These are phyloP conservation scores for Sorex araneus DNA, from an alignment of 2,113 vertebrate genomes.

Conservation along the genomic window DNA sequence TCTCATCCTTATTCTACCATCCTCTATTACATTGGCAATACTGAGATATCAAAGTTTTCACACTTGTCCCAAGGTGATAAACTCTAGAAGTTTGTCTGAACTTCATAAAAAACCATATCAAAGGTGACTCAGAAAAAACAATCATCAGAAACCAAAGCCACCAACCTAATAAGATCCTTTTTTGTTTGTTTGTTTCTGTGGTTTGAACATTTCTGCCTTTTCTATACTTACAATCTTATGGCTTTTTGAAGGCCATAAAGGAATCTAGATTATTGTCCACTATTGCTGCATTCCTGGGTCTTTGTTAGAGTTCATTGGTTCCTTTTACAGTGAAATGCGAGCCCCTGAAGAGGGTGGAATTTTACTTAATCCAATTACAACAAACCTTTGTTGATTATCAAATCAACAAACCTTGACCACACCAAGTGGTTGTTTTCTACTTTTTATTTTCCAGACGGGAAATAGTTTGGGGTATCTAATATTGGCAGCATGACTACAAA, in stretches of 20 bases:
- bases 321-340: constrained; percentile 61
- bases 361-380: constrained; percentile 71
- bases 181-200: background rate
- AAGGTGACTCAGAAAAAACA: constrained; percentile 11
- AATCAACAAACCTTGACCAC: constrained; percentile 41
- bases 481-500: background rate
- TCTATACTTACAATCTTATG: background rate
- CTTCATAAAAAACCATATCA: background rate
- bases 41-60: background rate
- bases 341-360: constrained; percentile 45
- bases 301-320: constrained; percentile 12
- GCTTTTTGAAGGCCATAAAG: background rate
- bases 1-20: background rate
- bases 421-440: constrained; percentile 44
- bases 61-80: background rate
- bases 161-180: background rate
- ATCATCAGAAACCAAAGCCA: background rate
- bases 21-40: background rate
- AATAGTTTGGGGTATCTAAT: constrained; percentile 10
- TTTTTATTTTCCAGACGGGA: constrained; percentile 40
- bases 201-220: background rate
- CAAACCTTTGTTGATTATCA: background rate
- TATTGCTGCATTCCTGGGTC: background rate
- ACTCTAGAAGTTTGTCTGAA: background rate
- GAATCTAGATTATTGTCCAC: constrained; percentile 26